These are phyloP conservation scores for Acanthococcus lagerstroemiae DNA, from an alignment of 2,888 invertebrate species.

Conservation along the genomic window DNA sequence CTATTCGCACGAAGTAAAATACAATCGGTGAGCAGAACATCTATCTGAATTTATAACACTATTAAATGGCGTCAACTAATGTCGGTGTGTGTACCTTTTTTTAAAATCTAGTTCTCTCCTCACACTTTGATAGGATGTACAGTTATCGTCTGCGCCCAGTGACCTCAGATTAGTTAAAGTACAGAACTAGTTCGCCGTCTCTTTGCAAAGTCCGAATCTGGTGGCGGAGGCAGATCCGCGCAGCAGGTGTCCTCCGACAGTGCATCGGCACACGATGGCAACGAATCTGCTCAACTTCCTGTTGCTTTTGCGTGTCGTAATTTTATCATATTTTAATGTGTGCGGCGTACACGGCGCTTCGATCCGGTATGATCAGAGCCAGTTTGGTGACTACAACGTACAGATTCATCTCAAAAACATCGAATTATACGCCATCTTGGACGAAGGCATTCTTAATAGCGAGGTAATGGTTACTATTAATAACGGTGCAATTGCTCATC, in stretches of 20 bases:
- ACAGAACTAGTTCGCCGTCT: constrained; percentile 17
- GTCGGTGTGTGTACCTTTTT: constrained; percentile 20
- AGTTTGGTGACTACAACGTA: constrained; percentile 67
- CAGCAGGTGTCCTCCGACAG: constrained; percentile 21
- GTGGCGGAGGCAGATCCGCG: constrained; percentile 22
- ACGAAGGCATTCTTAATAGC: constrained; percentile 41
- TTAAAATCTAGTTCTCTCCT: neutral
- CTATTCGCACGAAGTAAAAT: no score
- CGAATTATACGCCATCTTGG: constrained; percentile 58
- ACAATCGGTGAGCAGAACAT: constrained; percentile 15
- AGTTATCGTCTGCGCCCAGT: constrained; percentile 25
- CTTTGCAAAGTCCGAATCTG: constrained; percentile 28
- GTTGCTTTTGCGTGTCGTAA: constrained; percentile 20
- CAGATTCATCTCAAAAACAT: constrained; percentile 69
- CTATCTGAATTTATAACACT: constrained; percentile 4
- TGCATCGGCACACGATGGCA: constrained; percentile 20
- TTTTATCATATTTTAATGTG: constrained; percentile 23
- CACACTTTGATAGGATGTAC: constrained; percentile 12
- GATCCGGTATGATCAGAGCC: constrained; percentile 55
- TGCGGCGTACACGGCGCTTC: constrained; percentile 30
- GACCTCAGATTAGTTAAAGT: constrained; percentile 18
- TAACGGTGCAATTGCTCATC: constrained; percentile 20
- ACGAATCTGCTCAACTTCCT: constrained; percentile 17
- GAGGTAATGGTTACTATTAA: constrained; percentile 27
- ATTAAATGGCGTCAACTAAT: constrained; percentile 21